phyloP scores from a whole-genome alignment of 2,888 invertebrate species.

The Hirtodrosophila confusa region DNA sequence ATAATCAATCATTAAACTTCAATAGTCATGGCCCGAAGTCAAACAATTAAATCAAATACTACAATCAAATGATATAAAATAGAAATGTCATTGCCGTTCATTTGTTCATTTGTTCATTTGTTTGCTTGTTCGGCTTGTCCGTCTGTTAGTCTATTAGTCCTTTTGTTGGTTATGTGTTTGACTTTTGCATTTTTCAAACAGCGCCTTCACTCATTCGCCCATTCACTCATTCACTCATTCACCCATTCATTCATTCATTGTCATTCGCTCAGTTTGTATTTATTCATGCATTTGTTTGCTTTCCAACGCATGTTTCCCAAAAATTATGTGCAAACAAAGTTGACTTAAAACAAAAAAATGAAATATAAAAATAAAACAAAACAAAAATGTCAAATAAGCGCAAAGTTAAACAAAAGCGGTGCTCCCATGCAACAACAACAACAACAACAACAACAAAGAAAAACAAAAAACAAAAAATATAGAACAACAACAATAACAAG shows the following conservation, averaged over 20 bases:
- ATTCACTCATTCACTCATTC: constrained; percentile 40
- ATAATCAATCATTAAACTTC: constrained; percentile 71
- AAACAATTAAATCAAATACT: constrained; percentile 57
- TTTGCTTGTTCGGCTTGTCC: no score
- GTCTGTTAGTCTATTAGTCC: constrained; percentile 4
- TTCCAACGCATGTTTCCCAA: constrained; percentile 76
- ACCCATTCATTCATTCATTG: constrained; percentile 55
- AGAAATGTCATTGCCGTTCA: constrained; percentile 19
- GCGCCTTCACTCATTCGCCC: constrained; percentile 36
- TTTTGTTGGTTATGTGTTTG: constrained; percentile 48
- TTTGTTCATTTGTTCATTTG: neutral
- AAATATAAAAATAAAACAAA: constrained; percentile 38
- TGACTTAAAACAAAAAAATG: constrained; percentile 66
- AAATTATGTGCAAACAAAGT: constrained; percentile 77
- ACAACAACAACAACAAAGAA: constrained; percentile 22
- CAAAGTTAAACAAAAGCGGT: constrained; percentile 71
- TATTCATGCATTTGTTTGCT: constrained; percentile 78
- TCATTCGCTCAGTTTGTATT: constrained; percentile 62
- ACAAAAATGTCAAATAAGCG: constrained; percentile 78
- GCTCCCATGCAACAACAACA: constrained; percentile 9
- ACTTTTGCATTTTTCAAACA: constrained; percentile 69
- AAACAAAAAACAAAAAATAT: constrained; percentile 12
- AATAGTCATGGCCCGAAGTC: constrained; percentile 37
- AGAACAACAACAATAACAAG: constrained; percentile 30
- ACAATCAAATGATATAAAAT: constrained; percentile 52